Evolutionary conservation across 2,797 vertebrate species (phyloP), one percentile per base, ranked within the genome.

Genomic region (Coluber constrictor): DNA sequence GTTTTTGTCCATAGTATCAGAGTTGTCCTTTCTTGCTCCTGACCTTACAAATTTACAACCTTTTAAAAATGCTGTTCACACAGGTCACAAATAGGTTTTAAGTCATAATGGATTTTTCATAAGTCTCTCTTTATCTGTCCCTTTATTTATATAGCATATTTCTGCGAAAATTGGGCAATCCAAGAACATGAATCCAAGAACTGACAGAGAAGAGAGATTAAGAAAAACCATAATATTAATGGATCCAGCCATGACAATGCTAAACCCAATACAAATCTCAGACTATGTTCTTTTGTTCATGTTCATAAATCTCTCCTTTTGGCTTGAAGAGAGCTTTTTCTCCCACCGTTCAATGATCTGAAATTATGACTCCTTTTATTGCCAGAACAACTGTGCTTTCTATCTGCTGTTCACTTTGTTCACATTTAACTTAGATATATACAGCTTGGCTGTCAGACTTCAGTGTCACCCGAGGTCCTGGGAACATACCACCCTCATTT

Each of bases 401-500:
- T 92, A 0, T 91, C 86, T 29, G 12, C 15, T 43, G 1, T 90
- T 89, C 94, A 87, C 88, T 94, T 91, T 94, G 94, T 95, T 97
- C 97, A 94, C 94, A 94, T 96, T 90, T 94, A 95, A 95, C 95
- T 92, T 93, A 93, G 59, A 63, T 95, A 95, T 93, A 95, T 93
- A 95, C 96, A 96, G 95, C 88, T 95, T 95, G 93, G 95, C 96
- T 96, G 97, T 94, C 95, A 96, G 96, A 94, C 92, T 95, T 96
- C 95, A 94, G 95, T 79, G 94, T 96, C 61, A 74, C 96, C 90
- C 94, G 91, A 93, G 97, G 97, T 97, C 97, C 97, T 98, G 97
- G 97, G 97, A 98, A 98, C 95, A 95, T 96, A 95, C 93, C 93
- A 97, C 74, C 88, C 92, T 94, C 94, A 96, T 97, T 97, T 96